Conservation (phyloP, 2,113 vertebrate genomes). For the Petroica traversi region DNA sequence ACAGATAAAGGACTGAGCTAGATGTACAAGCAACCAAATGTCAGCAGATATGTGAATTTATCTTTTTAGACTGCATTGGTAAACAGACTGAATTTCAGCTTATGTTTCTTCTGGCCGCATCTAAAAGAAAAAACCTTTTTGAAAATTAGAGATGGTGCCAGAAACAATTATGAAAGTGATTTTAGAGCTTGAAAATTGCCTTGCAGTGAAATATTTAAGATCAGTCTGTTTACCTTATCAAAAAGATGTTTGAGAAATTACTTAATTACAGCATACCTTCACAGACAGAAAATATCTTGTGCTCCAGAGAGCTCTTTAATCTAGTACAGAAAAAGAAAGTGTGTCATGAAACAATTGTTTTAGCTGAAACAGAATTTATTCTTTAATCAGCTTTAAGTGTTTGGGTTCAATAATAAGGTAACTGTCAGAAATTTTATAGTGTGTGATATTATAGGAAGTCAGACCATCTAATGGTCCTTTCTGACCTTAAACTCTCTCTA, state of each 20-base stretch:
- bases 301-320: conserved; percentile 19
- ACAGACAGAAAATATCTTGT: conserved; percentile 3
- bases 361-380: neutral
- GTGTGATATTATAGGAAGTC: neutral
- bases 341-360: neutral
- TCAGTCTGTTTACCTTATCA: conserved; percentile 46
- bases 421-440: neutral
- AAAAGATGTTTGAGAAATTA: conserved; percentile 49
- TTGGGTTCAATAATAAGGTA: neutral
- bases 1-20: neutral
- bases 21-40: neutral
- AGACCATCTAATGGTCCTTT: neutral
- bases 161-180: conserved; percentile 35
- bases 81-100: conserved; percentile 34
- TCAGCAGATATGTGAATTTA: neutral
- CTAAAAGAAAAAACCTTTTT: neutral
- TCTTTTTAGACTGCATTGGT: neutral
- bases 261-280: conserved; percentile 49
- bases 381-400: neutral
- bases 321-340: neutral
- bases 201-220: conserved; percentile 57
- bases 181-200: conserved; percentile 48
- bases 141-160: conserved; percentile 44
- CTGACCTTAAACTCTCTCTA: neutral
- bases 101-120: neutral